Evolutionary conservation across 2,888 invertebrate species (phyloP).

Genomic region (Crossocerus cetratus): DNA sequence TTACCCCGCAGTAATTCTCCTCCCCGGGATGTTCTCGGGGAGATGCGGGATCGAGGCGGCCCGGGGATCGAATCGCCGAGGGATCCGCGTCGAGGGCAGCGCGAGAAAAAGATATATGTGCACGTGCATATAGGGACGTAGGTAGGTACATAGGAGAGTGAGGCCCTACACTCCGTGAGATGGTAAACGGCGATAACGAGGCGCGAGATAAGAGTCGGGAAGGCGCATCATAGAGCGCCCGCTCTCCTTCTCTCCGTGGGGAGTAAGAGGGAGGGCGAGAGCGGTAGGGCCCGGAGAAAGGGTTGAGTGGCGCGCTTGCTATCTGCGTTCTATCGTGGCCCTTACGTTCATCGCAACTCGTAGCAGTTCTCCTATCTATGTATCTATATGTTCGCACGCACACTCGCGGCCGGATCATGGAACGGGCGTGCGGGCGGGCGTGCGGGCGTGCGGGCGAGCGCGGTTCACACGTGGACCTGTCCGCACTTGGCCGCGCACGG

Average conservation of each 20-base stretch:
- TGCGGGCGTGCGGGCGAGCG: no score
- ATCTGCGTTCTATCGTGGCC: slow-evolving; percentile 19
- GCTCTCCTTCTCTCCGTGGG: background rate
- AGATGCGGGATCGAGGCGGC: slow-evolving; percentile 11
- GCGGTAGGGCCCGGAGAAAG: background rate
- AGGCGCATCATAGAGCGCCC: slow-evolving; percentile 53
- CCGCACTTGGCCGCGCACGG: slow-evolving; percentile 26
- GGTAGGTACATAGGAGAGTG: slow-evolving; percentile 14
- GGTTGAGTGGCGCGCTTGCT: slow-evolving; percentile 1
- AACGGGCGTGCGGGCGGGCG: background rate
- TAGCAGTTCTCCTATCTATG: slow-evolving; percentile 33
- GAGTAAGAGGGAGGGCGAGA: no score
- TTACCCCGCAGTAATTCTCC: slow-evolving; percentile 50
- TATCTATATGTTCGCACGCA: slow-evolving; percentile 39
- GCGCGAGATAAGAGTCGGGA: slow-evolving; percentile 59
- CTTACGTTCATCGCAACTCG: slow-evolving; percentile 27
- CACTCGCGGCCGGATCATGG: background rate
- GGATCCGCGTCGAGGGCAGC: slow-evolving; percentile 25
- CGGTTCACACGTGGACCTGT: slow-evolving; percentile 11
- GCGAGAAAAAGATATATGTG: slow-evolving; percentile 36
- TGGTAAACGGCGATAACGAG: slow-evolving; percentile 64
- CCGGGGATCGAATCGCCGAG: slow-evolving; percentile 42
- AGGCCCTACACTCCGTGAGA: slow-evolving; percentile 36
- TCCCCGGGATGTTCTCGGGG: slow-evolving; percentile 39
- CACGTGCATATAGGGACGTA: slow-evolving; percentile 17